A percentile compares a stretch with the other conserved stretches of the same genome.
Evolutionary conservation across 1,140 invertebrate species (phyloP).

Genomic region (Meloidogyne floridensis): DNA sequence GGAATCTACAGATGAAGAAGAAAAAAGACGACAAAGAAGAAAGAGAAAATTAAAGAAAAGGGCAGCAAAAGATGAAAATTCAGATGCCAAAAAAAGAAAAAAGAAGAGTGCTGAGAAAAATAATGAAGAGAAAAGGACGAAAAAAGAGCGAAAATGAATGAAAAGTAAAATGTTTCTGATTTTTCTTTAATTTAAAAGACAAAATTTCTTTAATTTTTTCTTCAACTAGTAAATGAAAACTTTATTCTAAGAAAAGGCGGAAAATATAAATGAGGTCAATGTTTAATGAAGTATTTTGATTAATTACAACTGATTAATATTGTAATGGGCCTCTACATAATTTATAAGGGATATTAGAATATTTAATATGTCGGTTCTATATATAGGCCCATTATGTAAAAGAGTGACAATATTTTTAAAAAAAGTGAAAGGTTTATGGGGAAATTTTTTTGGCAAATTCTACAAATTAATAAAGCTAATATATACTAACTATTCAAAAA

Average conservation of each 20-base stretch:
- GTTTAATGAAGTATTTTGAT: too few species aligned
- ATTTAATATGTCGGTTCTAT: too few species aligned
- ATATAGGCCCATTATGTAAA: too few species aligned
- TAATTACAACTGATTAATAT: too few species aligned
- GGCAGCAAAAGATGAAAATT: not conserved
- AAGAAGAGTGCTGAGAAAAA: not conserved
- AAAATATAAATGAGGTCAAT: too few species aligned
- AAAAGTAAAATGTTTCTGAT: not conserved
- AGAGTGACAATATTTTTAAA: too few species aligned
- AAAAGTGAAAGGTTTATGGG: not conserved
- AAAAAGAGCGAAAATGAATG: not conserved
- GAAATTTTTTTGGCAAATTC: not conserved
- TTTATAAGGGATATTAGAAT: too few species aligned
- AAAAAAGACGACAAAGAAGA: not conserved
- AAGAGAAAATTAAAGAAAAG: not conserved
- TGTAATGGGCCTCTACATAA: too few species aligned
- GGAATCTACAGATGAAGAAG: constrained; percentile 4
- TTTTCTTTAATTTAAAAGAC: not conserved
- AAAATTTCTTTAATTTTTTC: too few species aligned
- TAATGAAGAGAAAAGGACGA: not conserved
- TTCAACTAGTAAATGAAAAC: too few species aligned
- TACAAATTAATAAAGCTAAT: not conserved
- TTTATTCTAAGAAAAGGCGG: too few species aligned
- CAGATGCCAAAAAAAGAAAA: not conserved
- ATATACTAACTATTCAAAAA: not conserved